Evolutionary conservation across 2,888 invertebrate genomes (phyloP), one percentile per base, ranked within the genome.

Genomic region (Drosophila testacea): DNA sequence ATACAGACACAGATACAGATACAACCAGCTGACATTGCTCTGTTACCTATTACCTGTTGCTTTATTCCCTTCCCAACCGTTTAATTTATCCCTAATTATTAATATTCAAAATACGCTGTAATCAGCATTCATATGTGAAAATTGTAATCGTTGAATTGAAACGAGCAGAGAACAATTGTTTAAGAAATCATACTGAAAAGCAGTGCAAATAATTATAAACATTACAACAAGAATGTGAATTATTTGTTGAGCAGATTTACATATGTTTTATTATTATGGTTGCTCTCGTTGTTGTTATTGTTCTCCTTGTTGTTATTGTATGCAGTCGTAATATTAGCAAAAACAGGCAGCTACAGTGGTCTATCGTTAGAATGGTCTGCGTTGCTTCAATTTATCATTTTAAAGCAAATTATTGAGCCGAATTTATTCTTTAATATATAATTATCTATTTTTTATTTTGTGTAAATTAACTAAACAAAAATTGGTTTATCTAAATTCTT

Each of bases 11-110:
- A n/a, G n/a, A n/a, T n/a, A n/a, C n/a, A n/a, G n/a, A 0, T 6
- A 32, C 22, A 16, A 39, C 27, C 61, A 46, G 54, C 44, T 54
- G 47, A 10, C 32, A 13, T 10, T 39, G 34, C 9, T 59, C 46
- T 10, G 16, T 52, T 30, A n/a, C n/a, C n/a, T n/a, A n/a, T 56
- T 56, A 71, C 57, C 73, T 65, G 71, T 72, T 72, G 73, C 71
- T 36, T 38, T 38, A 13, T 51, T 41, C 44, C 10, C 7, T 36
- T 4, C 28, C 10, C 10, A n/a, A n/a, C n/a, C n/a, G n/a, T n/a
- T n/a, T n/a, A n/a, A n/a, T n/a, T n/a, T n/a, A n/a, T n/a, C n/a
- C 13, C 4, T 6, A 7, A 6, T n/a, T 9, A 27, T 10, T 51
- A 47, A 30, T 28, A 16, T 13, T 1, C 16, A 4, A 16, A 16